Conservation (phyloP, 2,888 invertebrate species). For the Gastrophysa polygoni region DNA sequence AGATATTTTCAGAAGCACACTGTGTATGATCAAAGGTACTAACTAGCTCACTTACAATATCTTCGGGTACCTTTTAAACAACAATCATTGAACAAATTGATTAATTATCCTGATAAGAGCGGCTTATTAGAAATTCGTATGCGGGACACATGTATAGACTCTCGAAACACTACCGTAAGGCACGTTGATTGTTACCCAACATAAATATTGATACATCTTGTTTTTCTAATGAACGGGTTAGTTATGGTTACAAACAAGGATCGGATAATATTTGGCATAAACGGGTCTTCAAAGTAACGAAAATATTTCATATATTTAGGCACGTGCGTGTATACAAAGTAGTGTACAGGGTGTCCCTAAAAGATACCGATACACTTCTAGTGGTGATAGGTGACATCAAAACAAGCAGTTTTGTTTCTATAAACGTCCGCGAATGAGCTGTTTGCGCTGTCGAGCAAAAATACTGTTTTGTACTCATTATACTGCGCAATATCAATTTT, state of each 20-base stretch:
- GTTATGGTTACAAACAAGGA: conserved; percentile 9
- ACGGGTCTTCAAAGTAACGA: neutral
- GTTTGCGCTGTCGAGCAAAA: no score
- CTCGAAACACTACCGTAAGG: conserved; percentile 11
- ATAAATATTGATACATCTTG: conserved; percentile 23
- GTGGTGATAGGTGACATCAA: no score
- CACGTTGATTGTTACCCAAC: conserved; percentile 13
- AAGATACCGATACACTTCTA: no score
- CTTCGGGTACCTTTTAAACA: neutral
- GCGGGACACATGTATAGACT: conserved; percentile 14
- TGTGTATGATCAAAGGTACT: no score
- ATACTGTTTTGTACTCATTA: no score
- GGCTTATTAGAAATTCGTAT: conserved; percentile 11
- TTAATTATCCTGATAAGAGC: neutral
- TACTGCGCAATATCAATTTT: no score
- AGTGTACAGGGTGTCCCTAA: no score
- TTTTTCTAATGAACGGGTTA: conserved; percentile 16
- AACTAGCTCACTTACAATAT: no score
- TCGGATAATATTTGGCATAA: conserved; percentile 6
- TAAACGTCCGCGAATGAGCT: no score
- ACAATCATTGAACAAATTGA: neutral
- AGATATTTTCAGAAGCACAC: no score
- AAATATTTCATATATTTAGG: neutral
- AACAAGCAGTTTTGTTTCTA: no score
- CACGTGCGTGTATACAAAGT: no score